Percentiles rank a stretch among this genome's conserved stretches.
These are phyloP conservation scores for Peromyscus melanophrys DNA, from an alignment of 2,797 vertebrate genomes.

Conservation along the genomic window DNA sequence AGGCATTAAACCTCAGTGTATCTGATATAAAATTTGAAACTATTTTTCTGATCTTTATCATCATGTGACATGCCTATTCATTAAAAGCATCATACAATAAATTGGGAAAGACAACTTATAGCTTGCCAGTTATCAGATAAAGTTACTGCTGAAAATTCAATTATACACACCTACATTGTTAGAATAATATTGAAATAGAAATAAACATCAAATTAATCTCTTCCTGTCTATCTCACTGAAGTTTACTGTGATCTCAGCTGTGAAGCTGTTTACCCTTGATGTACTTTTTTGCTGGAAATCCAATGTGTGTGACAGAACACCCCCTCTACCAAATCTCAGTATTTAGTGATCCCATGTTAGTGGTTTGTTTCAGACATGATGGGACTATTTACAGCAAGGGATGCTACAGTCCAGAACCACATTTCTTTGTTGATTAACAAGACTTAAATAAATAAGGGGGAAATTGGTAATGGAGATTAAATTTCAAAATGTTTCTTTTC, in stretches of 20 bases:
- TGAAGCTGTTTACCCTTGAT: neutral
- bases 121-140: neutral
- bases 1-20: conserved; percentile 17
- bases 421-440: neutral
- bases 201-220: neutral
- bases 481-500: neutral
- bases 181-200: conserved; percentile 5
- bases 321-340: neutral
- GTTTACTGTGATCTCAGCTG: neutral
- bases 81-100: neutral
- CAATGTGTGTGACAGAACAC: neutral
- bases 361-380: neutral
- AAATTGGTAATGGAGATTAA: neutral
- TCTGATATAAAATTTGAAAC: conserved; percentile 37
- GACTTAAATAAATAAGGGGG: neutral
- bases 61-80: neutral
- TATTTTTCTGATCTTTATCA: neutral
- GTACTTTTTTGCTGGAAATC: neutral
- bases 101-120: neutral
- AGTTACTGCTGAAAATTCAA: conserved; percentile 12
- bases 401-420: neutral
- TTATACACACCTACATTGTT: neutral
- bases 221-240: neutral
- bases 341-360: neutral
- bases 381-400: neutral